phyloP scores from a whole-genome alignment of 2,888 invertebrate species.

The Pinctada fucata region DNA sequence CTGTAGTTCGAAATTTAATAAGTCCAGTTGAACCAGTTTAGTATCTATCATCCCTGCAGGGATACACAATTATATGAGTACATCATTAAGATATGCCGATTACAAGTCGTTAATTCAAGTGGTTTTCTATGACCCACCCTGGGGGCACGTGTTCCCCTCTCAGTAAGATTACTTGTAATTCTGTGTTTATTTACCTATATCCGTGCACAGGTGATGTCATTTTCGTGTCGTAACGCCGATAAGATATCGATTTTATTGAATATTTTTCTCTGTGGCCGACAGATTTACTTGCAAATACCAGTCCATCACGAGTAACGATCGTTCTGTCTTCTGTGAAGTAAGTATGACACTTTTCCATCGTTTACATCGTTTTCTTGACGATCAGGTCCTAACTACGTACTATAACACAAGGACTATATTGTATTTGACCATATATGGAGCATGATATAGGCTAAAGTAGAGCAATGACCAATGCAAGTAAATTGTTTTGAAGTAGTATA shows the following conservation, averaged over 20 bases:
- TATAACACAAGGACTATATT: too few relatives aligned
- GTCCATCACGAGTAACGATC: too few relatives aligned
- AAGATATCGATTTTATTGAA: slow-evolving; percentile 1
- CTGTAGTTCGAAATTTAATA: too few relatives aligned
- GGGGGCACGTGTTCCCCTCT: neutral
- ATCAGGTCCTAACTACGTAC: too few relatives aligned
- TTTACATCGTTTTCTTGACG: too few relatives aligned
- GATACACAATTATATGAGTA: neutral
- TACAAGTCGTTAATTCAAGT: neutral
- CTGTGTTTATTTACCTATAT: neutral
- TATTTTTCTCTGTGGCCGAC: neutral
- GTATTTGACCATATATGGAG: too few relatives aligned
- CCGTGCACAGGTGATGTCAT: slow-evolving; percentile 1
- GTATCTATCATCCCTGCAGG: neutral
- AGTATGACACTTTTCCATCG: too few relatives aligned
- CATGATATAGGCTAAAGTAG: too few relatives aligned
- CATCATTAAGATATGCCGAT: neutral
- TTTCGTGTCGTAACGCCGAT: neutral
- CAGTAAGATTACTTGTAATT: neutral
- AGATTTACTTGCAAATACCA: too few relatives aligned
- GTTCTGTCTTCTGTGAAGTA: too few relatives aligned
- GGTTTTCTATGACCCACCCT: neutral
- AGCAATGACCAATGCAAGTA: too few relatives aligned
- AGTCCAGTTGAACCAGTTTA: neutral
- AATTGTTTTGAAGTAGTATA: too few relatives aligned